Evolutionary conservation across 2,888 invertebrate genomes (phyloP).

Genomic region (Volucella zonaria): DNA sequence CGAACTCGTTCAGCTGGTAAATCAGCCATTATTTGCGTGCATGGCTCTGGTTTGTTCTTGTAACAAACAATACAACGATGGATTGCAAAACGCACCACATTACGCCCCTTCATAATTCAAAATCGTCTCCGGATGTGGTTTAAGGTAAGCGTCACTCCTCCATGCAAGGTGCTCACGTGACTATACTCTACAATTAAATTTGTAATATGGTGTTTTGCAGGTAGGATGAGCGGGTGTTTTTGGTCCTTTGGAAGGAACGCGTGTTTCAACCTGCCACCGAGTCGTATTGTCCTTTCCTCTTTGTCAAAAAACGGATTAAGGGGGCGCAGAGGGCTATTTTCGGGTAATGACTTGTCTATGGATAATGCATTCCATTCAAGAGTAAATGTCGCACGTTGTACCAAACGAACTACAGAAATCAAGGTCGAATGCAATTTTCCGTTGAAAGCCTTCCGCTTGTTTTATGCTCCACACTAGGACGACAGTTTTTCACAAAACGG

Average conservation of each 20-base stretch:
- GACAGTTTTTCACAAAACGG: no score
- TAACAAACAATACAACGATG: neutral
- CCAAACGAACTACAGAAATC: neutral
- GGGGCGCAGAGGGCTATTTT: constrained; percentile 24
- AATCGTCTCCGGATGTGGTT: neutral
- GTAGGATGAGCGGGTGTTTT: no score
- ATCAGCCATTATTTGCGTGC: neutral
- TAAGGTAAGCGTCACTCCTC: neutral
- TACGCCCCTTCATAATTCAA: neutral
- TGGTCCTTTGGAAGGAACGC: no score
- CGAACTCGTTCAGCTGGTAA: neutral
- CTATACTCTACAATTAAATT: neutral
- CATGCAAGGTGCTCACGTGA: neutral
- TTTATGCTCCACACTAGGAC: no score
- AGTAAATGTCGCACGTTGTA: constrained; percentile 31
- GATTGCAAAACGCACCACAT: neutral
- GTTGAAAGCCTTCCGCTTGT: neutral
- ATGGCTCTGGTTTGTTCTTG: neutral
- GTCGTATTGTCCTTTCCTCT: neutral
- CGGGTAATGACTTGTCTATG: constrained; percentile 2
- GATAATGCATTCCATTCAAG: constrained; percentile 34
- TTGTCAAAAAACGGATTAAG: no score
- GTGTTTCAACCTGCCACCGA: neutral
- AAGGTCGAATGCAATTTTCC: neutral
- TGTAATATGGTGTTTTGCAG: no score